phyloP scores from a whole-genome alignment of 2,113 vertebrate genomes.

The Cygnus atratus region DNA sequence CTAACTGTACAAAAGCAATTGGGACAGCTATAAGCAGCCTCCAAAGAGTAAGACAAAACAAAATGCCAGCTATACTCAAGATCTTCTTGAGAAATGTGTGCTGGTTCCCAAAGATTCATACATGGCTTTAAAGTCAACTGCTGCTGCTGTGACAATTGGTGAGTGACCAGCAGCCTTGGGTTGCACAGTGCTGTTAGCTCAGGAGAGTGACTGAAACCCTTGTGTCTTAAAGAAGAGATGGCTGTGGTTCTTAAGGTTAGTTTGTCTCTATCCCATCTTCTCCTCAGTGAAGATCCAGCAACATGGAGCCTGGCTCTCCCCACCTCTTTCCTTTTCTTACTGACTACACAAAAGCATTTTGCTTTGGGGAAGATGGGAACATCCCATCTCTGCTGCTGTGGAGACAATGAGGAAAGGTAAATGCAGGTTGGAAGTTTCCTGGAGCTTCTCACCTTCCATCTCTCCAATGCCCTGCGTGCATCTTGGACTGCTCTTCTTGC shows the following conservation, averaged over 20 bases:
- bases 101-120: not conserved
- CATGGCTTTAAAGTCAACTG: not conserved
- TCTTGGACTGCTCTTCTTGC: not conserved
- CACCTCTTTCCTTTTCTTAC: not conserved
- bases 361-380: not conserved
- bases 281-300: not conserved
- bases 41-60: not conserved
- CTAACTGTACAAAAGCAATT: not conserved
- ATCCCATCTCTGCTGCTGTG: too few species aligned
- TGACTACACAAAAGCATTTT: not conserved
- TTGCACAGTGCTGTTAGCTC: accelerated
- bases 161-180: not conserved
- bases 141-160: not conserved
- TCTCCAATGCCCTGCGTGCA: not conserved
- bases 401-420: not conserved
- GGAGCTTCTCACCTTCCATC: not conserved
- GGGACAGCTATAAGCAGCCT: not conserved
- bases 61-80: not conserved
- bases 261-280: not conserved
- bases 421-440: not conserved
- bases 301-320: not conserved
- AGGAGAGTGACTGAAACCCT: not conserved
- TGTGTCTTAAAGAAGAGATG: not conserved
- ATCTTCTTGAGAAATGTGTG: not conserved
- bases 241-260: not conserved